A percentile compares a stretch with the other conserved stretches of the same genome.
phyloP scores from a whole-genome alignment of 1,140 invertebrate genomes.

The Maniola jurtina region DNA sequence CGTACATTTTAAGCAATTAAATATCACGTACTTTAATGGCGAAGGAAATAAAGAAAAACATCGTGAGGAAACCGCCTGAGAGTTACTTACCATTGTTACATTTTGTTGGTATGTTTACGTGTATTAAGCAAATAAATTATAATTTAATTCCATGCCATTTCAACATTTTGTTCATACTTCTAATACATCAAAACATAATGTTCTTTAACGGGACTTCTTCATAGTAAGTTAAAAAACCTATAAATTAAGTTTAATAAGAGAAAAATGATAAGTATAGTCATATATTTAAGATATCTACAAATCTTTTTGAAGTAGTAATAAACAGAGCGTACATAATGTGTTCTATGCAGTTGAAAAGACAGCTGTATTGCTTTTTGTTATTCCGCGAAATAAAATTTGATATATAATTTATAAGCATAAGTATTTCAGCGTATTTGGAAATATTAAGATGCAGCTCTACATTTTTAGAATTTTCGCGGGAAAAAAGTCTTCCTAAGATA shows the following conservation, averaged over 20 bases:
- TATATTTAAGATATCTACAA: constrained; percentile 9
- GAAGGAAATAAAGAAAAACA: neutral
- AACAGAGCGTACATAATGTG: constrained; percentile 26
- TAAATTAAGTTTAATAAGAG: constrained; percentile 6
- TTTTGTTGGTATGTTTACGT: neutral
- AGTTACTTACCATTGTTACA: neutral
- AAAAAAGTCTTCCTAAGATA: neutral
- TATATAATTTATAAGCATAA: constrained; percentile 13
- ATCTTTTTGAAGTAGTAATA: constrained; percentile 14
- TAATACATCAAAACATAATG: too few species aligned
- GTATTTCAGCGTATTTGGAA: constrained; percentile 9
- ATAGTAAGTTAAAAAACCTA: neutral
- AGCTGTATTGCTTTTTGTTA: constrained; percentile 18
- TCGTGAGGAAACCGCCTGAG: neutral
- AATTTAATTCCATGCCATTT: too few species aligned
- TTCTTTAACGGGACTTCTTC: too few species aligned
- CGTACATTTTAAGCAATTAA: too few species aligned
- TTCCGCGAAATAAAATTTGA: constrained; percentile 4
- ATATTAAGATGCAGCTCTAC: neutral
- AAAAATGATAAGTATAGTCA: neutral
- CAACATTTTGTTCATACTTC: too few species aligned
- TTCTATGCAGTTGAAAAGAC: constrained; percentile 23
- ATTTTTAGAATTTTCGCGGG: neutral
- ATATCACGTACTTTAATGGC: too few species aligned
- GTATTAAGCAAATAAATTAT: too few species aligned